These are phyloP conservation scores for Leptestheria dahalacensis DNA, from an alignment of 1,140 invertebrate genomes.

Conservation along the genomic window DNA sequence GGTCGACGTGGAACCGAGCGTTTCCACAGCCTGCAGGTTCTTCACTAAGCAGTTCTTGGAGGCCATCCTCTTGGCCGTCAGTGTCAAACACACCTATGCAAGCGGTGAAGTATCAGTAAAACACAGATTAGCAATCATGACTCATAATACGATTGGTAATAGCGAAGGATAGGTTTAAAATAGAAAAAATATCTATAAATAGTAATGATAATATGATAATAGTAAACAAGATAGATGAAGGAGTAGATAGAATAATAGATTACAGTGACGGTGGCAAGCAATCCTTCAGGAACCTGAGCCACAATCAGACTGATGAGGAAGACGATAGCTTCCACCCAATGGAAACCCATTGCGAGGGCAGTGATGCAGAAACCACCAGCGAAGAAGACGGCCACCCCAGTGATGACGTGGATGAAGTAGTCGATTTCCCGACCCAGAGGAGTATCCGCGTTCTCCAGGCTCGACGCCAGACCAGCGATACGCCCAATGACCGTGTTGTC, in stretches of 20 bases:
- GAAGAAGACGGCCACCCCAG: constrained; percentile 40
- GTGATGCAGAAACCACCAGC: constrained; percentile 29
- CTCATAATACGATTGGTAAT: no score
- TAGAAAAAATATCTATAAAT: no score
- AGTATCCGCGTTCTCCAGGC: constrained; percentile 53
- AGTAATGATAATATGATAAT: no score
- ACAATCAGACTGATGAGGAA: constrained; percentile 27
- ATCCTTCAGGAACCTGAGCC: constrained; percentile 30
- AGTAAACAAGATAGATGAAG: no score
- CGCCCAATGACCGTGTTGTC: constrained; percentile 71
- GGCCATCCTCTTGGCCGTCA: constrained; percentile 50
- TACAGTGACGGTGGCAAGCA: constrained; percentile 31
- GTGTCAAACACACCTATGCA: constrained; percentile 38
- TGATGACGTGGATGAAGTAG: constrained; percentile 69
- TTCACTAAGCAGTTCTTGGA: constrained; percentile 49
- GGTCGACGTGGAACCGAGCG: constrained; percentile 46
- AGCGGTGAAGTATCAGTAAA: no score
- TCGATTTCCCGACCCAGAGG: constrained; percentile 67
- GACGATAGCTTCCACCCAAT: constrained; percentile 24
- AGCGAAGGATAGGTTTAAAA: background rate
- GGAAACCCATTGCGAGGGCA: constrained; percentile 47
- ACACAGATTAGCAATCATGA: no score
- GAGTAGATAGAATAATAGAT: no score
- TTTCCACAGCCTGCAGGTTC: constrained; percentile 49
- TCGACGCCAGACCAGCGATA: constrained; percentile 62